A percentile compares a stretch with the other conserved stretches of the same genome.
phyloP scores from a whole-genome alignment of 1,140 invertebrate species.

The Sycobia sp. region DNA sequence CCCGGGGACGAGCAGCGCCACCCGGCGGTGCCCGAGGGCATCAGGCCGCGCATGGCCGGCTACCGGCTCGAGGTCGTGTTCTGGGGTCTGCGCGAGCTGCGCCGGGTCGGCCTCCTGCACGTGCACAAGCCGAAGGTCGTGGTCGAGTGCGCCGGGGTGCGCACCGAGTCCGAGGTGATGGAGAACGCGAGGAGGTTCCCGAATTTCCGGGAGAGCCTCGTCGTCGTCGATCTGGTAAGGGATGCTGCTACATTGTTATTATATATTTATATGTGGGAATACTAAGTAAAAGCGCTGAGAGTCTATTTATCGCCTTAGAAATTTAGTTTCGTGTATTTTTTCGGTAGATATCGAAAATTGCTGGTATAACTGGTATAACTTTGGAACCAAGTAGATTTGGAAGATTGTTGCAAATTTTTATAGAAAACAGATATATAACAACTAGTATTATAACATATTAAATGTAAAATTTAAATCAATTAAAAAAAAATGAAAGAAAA shows the following conservation, averaged over 20 bases:
- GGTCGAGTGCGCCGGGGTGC: slow-evolving; percentile 62
- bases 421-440: too few species aligned
- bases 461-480: too few species aligned
- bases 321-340: too few species aligned
- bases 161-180: slow-evolving; percentile 64
- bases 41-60: slow-evolving; percentile 55
- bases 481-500: too few species aligned
- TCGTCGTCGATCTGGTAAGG: slow-evolving; percentile 59
- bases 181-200: slow-evolving; percentile 56
- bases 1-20: slow-evolving; percentile 21
- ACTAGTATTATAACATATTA: too few species aligned
- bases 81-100: slow-evolving; percentile 68
- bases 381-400: too few species aligned
- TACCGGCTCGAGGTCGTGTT: slow-evolving; percentile 67
- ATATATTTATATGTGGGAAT: background rate
- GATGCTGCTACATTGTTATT: slow-evolving; percentile 5
- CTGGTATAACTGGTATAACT: too few species aligned
- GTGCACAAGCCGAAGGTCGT: slow-evolving; percentile 64
- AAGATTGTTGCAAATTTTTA: too few species aligned
- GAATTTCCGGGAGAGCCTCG: slow-evolving; percentile 60
- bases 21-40: slow-evolving; percentile 60
- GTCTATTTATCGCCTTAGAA: too few species aligned
- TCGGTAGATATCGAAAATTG: too few species aligned
- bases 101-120: slow-evolving; percentile 54
- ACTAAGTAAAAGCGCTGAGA: too few species aligned